Conservation (phyloP, 2,888 invertebrate genomes). For the Caenorhabditis virilis region DNA sequence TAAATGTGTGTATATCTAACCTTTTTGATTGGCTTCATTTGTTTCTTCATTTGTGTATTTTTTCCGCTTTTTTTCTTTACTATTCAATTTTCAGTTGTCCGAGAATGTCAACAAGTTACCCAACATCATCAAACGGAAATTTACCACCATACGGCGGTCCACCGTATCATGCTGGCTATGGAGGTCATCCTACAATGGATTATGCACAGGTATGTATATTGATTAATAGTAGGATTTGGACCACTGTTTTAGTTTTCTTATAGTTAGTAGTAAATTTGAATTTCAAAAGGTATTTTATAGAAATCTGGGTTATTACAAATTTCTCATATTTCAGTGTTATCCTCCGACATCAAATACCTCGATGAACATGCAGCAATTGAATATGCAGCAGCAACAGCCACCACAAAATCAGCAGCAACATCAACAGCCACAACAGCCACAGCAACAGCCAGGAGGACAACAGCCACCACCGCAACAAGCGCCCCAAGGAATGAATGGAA, state of each 20-base stretch:
- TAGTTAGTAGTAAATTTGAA: too few relatives aligned
- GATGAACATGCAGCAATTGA: not conserved
- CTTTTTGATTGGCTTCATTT: not conserved
- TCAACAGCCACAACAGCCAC: not conserved
- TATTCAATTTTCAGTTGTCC: too few relatives aligned
- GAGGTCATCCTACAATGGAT: slow-evolving; percentile 1
- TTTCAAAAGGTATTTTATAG: not conserved
- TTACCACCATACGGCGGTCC: slow-evolving; percentile 16
- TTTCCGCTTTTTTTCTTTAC: not conserved
- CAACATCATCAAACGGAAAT: slow-evolving; percentile 27
- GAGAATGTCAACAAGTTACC: slow-evolving; percentile 41
- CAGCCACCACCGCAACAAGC: not conserved
- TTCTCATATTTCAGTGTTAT: not conserved
- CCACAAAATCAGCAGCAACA: not conserved
- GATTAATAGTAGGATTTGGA: not conserved
- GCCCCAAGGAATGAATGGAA: too few relatives aligned
- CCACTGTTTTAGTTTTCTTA: not conserved
- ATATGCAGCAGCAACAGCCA: not conserved
- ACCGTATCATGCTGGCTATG: slow-evolving; percentile 3
- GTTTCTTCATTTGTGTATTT: not conserved
- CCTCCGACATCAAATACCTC: slow-evolving; percentile 1
- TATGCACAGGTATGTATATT: not conserved
- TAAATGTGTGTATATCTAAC: not conserved
- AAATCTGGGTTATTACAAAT: not conserved
- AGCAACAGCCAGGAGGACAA: not conserved